Base-by-base conservation (phyloP, 2,797 vertebrate genomes). In the Semaprochilodus insignis region DNA sequence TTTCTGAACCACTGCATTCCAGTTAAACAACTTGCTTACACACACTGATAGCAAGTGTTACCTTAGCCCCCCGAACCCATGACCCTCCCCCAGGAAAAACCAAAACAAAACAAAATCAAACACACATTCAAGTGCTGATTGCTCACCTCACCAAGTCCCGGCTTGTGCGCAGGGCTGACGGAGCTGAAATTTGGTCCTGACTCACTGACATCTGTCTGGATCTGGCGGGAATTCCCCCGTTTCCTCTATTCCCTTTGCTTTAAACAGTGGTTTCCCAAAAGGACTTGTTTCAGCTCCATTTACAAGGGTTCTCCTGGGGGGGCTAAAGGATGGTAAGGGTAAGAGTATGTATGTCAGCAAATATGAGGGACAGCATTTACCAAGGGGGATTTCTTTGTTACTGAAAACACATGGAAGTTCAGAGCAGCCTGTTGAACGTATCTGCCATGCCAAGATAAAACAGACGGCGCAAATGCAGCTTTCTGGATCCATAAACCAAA, bases 171-270 rank as follows among this genome's bases (percentile, higher is more conserved):
- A 25, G 13, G 69, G 71, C 55, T 82, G 69, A 72, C 62, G 40
- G 52, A 59, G 51, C 27, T 83, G 62, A 54, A 74, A 82, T 78
- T 60, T 78, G 74, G 69, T 65, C 74, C 75, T 86, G 82, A 88
- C 87, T 88, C 87, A 86, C 31, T 31, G 31, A 31, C 66, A 55
- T 74, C 60, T 83, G 81, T 78, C 81, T 83, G 69, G 75, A 74
- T 74, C 59, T 25, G 63, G n/a, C 60, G 78, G 81, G 81, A 83
- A 83, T 74, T 83, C 74, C 76, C 81, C 70, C 66, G 14, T 63
- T 72, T 81, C 48, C 71, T 16, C n/a, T 66, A 48, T 57, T 51
- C 8, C 60, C 60, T 10, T 31, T 19, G 72, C 40, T 27, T 63
- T 51, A 40, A 51, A 66, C 40, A 63, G 15, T 14, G 52, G 27